Evolutionary conservation across 2,888 invertebrate species (phyloP).

Genomic region (Choristoneura rosaceana): DNA sequence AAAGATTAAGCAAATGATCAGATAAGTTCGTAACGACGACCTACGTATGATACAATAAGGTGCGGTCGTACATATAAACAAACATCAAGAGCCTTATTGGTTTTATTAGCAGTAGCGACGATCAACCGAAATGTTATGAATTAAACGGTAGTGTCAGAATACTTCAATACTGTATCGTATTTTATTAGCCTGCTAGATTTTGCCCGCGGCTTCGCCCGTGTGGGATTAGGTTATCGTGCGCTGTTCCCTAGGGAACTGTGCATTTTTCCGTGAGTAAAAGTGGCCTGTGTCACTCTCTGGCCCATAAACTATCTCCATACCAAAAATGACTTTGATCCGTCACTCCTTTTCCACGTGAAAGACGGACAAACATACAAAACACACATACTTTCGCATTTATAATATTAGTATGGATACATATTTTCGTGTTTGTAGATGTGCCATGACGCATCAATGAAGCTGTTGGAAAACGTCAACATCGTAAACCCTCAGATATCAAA

Average conservation of each 20-base stretch:
- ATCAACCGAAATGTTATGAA: background rate
- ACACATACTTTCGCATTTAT: too few species aligned
- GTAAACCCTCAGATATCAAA: constrained; percentile 13
- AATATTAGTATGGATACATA: too few species aligned
- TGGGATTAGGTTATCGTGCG: too few species aligned
- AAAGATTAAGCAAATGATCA: constrained; percentile 4
- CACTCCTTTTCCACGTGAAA: too few species aligned
- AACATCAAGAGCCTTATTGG: background rate
- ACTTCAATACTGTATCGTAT: background rate
- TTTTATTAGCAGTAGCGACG: background rate
- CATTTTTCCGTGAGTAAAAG: too few species aligned
- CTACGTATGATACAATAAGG: constrained; percentile 7
- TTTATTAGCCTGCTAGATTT: too few species aligned
- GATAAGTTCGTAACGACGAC: constrained; percentile 20
- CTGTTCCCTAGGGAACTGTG: too few species aligned
- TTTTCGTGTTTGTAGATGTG: background rate
- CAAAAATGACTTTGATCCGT: too few species aligned
- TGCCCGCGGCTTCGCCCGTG: too few species aligned
- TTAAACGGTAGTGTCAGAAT: background rate
- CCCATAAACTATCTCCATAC: too few species aligned
- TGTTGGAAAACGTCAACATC: background rate
- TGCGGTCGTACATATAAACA: constrained; percentile 17
- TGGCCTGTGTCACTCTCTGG: too few species aligned
- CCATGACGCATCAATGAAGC: constrained; percentile 1
- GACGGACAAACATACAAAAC: too few species aligned